These are phyloP conservation scores for Struthidea cinerea DNA, from an alignment of 2,113 vertebrate genomes.

Conservation along the genomic window DNA sequence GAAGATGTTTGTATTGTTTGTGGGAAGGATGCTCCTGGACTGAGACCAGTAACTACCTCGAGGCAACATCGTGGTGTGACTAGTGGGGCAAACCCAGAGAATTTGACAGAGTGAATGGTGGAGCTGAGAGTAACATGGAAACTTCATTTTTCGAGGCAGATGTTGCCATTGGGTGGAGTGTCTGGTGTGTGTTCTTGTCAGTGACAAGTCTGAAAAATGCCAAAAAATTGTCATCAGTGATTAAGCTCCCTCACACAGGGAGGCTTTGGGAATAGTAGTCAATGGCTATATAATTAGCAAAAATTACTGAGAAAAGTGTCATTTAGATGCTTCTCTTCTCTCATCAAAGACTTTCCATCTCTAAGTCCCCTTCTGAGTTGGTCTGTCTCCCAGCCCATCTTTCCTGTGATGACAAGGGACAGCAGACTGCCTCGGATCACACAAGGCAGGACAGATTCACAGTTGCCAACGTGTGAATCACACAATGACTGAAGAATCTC, in stretches of 20 bases:
- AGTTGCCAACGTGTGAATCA: slow-evolving; percentile 9
- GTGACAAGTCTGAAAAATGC: background rate
- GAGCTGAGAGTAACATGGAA: background rate
- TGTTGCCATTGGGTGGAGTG: background rate
- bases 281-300: slow-evolving; percentile 49
- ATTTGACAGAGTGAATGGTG: background rate
- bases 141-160: background rate
- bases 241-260: slow-evolving; percentile 9
- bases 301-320: slow-evolving; percentile 36
- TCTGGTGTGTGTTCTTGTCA: slow-evolving; percentile 5
- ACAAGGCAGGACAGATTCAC: background rate
- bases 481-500: background rate
- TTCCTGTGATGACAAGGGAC: background rate
- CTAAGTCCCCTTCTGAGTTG: background rate
- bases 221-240: slow-evolving; percentile 6
- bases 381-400: background rate
- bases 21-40: background rate
- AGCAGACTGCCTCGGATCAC: background rate
- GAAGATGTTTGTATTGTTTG: background rate
- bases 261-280: slow-evolving; percentile 20
- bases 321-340: background rate
- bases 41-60: background rate
- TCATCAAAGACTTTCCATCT: slow-evolving; percentile 34
- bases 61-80: background rate
- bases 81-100: background rate